Evolutionary conservation across 2,888 invertebrate genomes (phyloP), one percentile per base, ranked within the genome.

Genomic region (Encarsia formosa): DNA sequence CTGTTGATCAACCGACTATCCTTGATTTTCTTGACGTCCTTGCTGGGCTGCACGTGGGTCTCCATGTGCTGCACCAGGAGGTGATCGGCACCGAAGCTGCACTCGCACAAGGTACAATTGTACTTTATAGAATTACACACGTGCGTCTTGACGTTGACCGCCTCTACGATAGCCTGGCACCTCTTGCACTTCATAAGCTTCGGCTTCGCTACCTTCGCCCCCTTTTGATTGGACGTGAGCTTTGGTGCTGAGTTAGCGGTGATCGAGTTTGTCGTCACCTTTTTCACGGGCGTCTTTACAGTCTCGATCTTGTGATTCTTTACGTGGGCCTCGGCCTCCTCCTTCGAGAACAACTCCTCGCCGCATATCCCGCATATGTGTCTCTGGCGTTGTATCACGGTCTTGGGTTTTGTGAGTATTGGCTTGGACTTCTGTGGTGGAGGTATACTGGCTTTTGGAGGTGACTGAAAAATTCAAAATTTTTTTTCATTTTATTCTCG

Each of bases 101-200:
- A 49, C 15, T 54, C 54, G 20, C 59, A 59, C 8, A 55, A 15
- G 8, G 34, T 43, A 16, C 59, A 59, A 9, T 53, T 53, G 31
- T 48, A 57, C 22, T 54, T 57, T 15, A 52, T 32, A 1, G 54
- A 54, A 13, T 49, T 61, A 24, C 73, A 73, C 4, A 67, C 63
- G 45, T 74, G 74, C 19, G 60, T 44, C 47, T 70, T 71, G 0
- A 73, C 74, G 3, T 63, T 59, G 50, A 63, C 61, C 0, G 72
- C 69, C 11, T 71, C 71, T 0, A 73, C 73, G 19, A 72, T 66
- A 44, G 67, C 70, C 18, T 73, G 71, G 18, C 73, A 73, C 26
- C 70, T 59, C 47, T 70, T 73, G 39, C 74, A 74, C 18, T 73
- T 63, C 73, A 72, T 73, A 56, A 69, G 63, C 42, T 69, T 69